Conservation (phyloP, 2,113 vertebrate species). For the Etheostoma cragini region DNA sequence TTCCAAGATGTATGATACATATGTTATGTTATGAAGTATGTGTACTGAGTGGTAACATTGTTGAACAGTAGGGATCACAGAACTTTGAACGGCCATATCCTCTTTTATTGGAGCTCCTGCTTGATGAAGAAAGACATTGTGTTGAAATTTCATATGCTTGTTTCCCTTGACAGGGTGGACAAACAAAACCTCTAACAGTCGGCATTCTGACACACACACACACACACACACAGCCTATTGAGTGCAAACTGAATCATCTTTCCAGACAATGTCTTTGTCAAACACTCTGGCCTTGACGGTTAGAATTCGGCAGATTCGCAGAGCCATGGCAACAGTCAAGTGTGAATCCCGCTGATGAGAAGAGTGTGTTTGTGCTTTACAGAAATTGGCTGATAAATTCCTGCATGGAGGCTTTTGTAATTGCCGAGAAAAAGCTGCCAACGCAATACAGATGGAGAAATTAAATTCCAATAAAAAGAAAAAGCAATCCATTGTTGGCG, state of each 20-base stretch:
- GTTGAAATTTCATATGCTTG: constrained; percentile 75
- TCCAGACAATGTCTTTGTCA: constrained; percentile 81
- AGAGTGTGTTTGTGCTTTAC: constrained; percentile 58
- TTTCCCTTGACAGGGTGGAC: constrained; percentile 63
- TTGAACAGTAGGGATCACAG: not conserved
- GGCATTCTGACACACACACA: constrained; percentile 28
- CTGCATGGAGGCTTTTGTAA: constrained; percentile 16
- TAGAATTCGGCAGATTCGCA: constrained; percentile 73
- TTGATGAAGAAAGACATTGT: constrained; percentile 44
- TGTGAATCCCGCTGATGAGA: constrained; percentile 70
- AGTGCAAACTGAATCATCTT: constrained; percentile 76
- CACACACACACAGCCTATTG: constrained; percentile 47
- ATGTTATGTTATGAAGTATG: not conserved
- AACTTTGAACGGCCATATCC: constrained; percentile 53
- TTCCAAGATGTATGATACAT: not conserved
- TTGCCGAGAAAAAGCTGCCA: constrained; percentile 46
- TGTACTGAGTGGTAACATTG: not conserved
- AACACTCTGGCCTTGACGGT: constrained; percentile 80
- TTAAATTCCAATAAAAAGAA: constrained; percentile 27
- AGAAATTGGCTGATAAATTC: constrained; percentile 72
- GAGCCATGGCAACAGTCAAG: constrained; percentile 83
- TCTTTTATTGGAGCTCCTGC: constrained; percentile 69
- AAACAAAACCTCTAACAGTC: constrained; percentile 51
- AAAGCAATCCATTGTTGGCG: constrained; percentile 16
- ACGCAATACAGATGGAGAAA: constrained; percentile 32